Evolutionary conservation across 2,888 invertebrate species (phyloP).

Genomic region (Apotomis betuletana): DNA sequence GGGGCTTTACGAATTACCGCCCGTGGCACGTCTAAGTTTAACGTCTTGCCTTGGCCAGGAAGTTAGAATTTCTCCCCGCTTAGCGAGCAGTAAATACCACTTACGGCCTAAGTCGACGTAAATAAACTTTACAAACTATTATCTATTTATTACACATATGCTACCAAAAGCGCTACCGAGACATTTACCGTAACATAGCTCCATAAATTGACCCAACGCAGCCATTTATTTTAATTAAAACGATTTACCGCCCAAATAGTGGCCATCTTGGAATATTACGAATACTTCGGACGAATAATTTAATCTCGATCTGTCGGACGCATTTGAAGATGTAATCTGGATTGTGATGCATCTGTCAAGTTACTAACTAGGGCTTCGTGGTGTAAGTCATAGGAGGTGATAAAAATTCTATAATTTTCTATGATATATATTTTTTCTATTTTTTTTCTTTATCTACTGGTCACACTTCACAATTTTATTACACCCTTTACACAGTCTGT

Average conservation of each 20-base stretch:
- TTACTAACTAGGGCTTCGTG: conserved; percentile 36
- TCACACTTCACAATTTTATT: no score
- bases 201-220: conserved; percentile 43
- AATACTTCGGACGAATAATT: conserved; percentile 44
- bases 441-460: no score
- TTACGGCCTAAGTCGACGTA: no score
- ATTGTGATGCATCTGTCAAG: conserved; percentile 53
- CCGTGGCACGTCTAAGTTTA: no score
- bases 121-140: neutral
- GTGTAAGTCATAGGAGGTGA: conserved; percentile 17
- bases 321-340: conserved; percentile 52
- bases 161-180: conserved; percentile 13
- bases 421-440: no score
- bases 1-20: no score
- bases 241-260: conserved; percentile 38
- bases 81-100: no score
- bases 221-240: conserved; percentile 49
- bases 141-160: neutral
- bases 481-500: no score
- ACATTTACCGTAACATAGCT: conserved; percentile 13
- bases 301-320: conserved; percentile 52
- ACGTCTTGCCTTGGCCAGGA: no score
- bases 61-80: no score
- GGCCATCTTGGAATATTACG: conserved; percentile 39
- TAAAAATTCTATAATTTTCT: no score